Evolutionary conservation across 1,140 invertebrate genomes (phyloP), one percentile per base, ranked within the genome.

Genomic region (Mycetomoellerius zeteki): DNA sequence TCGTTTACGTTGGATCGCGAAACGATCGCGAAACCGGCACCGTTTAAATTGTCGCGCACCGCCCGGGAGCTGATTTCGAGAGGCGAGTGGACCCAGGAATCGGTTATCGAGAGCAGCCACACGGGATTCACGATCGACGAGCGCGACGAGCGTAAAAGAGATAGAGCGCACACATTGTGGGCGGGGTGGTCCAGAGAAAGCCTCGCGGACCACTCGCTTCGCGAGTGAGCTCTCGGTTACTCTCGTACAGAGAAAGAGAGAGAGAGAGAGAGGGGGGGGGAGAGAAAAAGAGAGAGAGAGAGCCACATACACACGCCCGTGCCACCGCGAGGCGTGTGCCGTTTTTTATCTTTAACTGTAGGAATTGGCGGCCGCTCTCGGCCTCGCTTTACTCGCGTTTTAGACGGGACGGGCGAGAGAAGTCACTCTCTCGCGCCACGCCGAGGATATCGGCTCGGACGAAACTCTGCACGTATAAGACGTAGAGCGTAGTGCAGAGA

Each of bases 121-220:
- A 52, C 52, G 86, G 69, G 72, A 85, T 76, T 75, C 84, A 86
- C 88, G 67, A 88, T 88, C 86, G 69, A 85, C 81, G 67, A 80
- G 50, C 73, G 47, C 86, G 69, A 85, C 86, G 67, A 80, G 33
- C 73, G 47, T 50, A 50, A 88, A 43, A 24, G 58, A 77, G 85
- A 78, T 33, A 62, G 85, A 78, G 19, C 72, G 43, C 62, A 12
- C 64, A 67, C 80, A 77, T 92, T 90, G 93, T 93, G 93, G 93
- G 93, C 93, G 93, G 92, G 92, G 92, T 94, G 93, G 91, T 92
- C 92, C 93, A 93, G 93, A 94, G 93, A 94, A 94, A 94, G 93
- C 93, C 86, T 89, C 85, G 24, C 73, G 56, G 64, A 19, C 50
- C 75, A 60, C 62, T 60, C 58, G 88, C 54, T 73, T 58, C 37